Percentiles rank a stretch among this genome's conserved stretches.
Evolutionary conservation across 2,797 vertebrate genomes (phyloP).

Genomic region (Erethizon dorsatum): DNA sequence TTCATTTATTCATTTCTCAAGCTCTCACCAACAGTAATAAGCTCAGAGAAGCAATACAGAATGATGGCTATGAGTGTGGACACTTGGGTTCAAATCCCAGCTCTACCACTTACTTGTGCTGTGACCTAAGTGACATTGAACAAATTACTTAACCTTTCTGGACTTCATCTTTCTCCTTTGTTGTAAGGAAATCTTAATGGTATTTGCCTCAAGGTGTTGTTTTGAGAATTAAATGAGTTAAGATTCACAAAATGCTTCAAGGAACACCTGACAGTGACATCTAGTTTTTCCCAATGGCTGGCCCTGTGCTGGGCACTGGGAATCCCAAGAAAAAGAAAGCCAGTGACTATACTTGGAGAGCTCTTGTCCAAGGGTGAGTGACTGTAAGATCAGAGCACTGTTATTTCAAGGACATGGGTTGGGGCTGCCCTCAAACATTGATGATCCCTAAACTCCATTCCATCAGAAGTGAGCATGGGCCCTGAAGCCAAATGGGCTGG

Average conservation of each 20-base stretch:
- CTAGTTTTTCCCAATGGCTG: neutral
- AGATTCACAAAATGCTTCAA: neutral
- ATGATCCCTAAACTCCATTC: neutral
- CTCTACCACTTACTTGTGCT: neutral
- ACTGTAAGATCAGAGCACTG: neutral
- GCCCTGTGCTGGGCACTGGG: neutral
- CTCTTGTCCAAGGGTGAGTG: neutral
- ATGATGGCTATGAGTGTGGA: neutral
- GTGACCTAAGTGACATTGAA: neutral
- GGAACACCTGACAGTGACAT: neutral
- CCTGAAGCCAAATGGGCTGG: neutral
- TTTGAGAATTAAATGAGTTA: slow-evolving; percentile 18
- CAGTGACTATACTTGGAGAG: neutral
- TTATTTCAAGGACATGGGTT: neutral
- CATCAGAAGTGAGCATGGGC: neutral
- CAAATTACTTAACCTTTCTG: neutral
- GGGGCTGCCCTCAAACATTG: neutral
- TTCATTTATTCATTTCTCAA: slow-evolving; percentile 44
- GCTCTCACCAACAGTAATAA: neutral
- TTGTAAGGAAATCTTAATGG: neutral
- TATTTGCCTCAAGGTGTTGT: neutral
- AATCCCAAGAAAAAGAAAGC: neutral
- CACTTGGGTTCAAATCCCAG: slow-evolving; percentile 6
- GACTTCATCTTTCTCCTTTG: neutral
- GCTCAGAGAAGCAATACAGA: neutral